Evolutionary conservation across 2,113 vertebrate species (phyloP).

Genomic region (Opisthocomus hoazin): DNA sequence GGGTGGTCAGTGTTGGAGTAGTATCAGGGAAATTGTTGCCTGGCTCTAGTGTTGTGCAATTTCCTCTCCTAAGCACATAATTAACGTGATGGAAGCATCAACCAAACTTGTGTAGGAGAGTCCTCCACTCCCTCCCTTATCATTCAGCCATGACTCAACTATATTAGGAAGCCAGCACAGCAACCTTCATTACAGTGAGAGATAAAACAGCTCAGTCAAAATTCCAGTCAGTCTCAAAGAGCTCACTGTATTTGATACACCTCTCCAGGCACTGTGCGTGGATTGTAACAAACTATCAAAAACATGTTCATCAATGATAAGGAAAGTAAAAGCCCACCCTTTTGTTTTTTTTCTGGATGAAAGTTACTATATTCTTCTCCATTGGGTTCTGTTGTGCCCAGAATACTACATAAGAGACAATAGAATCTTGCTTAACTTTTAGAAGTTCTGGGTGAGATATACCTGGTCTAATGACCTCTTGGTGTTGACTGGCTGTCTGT

Average conservation of each 20-base stretch:
- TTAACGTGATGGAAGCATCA: background rate
- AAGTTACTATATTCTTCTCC: background rate
- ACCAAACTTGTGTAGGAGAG: background rate
- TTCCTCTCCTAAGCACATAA: background rate
- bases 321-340: background rate
- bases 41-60: background rate
- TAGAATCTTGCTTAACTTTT: background rate
- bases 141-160: background rate
- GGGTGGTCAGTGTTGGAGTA: background rate
- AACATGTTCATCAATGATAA: background rate
- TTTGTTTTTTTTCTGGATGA: background rate
- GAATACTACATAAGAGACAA: background rate
- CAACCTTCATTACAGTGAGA: background rate
- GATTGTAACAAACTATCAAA: background rate
- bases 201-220: background rate
- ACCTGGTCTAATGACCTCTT: background rate
- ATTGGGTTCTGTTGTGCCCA: background rate
- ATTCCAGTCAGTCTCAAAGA: background rate
- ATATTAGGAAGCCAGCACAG: background rate
- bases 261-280: background rate
- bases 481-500: background rate
- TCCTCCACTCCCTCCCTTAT: background rate
- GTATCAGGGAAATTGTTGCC: background rate
- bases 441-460: background rate
- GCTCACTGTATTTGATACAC: background rate